Evolutionary conservation across 2,888 invertebrate genomes (phyloP).

Genomic region (Escarpia spicata): DNA sequence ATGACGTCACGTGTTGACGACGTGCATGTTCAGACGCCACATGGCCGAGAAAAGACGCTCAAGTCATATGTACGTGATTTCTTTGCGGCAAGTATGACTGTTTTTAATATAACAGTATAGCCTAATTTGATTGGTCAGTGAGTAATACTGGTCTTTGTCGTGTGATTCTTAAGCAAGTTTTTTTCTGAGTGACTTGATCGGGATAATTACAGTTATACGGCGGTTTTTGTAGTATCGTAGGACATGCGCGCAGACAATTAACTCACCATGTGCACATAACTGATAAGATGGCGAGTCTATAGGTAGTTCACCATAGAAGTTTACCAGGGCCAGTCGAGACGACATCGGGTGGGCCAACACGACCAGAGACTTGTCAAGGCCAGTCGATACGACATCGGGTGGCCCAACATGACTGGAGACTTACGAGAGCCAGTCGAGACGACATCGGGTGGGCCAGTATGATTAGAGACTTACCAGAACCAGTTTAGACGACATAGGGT

Average conservation of each 20-base stretch:
- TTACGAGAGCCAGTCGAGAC: constrained; percentile 60
- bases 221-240: too few species aligned
- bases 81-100: neutral
- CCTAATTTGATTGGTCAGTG: too few species aligned
- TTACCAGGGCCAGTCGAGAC: constrained; percentile 59
- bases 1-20: neutral
- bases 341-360: constrained; percentile 61
- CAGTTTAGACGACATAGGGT: constrained; percentile 58
- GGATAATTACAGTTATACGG: too few species aligned
- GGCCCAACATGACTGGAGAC: constrained; percentile 51
- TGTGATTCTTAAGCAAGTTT: too few species aligned
- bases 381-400: constrained; percentile 58
- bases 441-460: constrained; percentile 61
- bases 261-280: too few species aligned
- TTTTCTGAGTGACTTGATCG: too few species aligned
- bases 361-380: constrained; percentile 55
- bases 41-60: neutral
- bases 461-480: constrained; percentile 55
- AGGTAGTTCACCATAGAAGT: constrained; percentile 49
- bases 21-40: neutral
- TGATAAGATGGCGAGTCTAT: too few species aligned
- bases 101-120: too few species aligned
- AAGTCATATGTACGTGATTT: neutral
- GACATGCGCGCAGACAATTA: too few species aligned
- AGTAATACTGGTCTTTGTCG: too few species aligned